Evolutionary conservation across 2,888 invertebrate species (phyloP).

Genomic region (Rhodophaea formosa): DNA sequence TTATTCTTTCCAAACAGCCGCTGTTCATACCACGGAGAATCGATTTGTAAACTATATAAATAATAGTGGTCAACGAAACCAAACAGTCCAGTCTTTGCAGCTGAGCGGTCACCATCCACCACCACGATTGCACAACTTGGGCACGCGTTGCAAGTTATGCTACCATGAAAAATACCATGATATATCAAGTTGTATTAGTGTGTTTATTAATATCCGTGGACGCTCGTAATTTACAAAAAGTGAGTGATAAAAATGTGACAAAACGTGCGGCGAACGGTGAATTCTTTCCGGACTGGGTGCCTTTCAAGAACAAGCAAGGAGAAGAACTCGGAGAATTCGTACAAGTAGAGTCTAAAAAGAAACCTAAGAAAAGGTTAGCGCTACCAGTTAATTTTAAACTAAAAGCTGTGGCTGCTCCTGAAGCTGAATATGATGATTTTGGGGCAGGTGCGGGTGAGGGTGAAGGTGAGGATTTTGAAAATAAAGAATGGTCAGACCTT

Average conservation of each 20-base stretch:
- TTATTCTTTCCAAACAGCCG: constrained; percentile 41
- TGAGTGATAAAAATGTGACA: constrained; percentile 56
- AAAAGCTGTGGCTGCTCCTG: constrained; percentile 56
- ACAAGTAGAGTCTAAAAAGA: constrained; percentile 48
- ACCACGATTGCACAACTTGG: background rate
- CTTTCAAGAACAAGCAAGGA: constrained; percentile 69
- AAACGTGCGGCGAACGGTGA: constrained; percentile 55
- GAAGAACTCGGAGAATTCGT: constrained; percentile 64
- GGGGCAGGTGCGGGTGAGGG: constrained; percentile 60
- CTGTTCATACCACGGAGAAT: constrained; percentile 55
- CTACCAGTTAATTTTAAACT: constrained; percentile 59
- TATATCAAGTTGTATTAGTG: constrained; percentile 17
- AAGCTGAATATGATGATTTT: constrained; percentile 53
- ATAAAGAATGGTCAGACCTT: constrained; percentile 66
- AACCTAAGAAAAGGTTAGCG: constrained; percentile 67
- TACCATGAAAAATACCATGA: constrained; percentile 14
- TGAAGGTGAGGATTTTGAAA: constrained; percentile 64
- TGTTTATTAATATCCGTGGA: constrained; percentile 39
- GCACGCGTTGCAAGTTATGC: constrained; percentile 33
- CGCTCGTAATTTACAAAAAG: constrained; percentile 51
- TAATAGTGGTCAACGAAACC: constrained; percentile 63
- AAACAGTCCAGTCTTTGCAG: constrained; percentile 63
- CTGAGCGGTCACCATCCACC: constrained; percentile 36
- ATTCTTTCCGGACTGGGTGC: constrained; percentile 73
- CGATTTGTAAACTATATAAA: constrained; percentile 78